Evolutionary conservation across 2,113 vertebrate species (phyloP), one percentile per base, ranked within the genome.

Genomic region (Rhynchopsitta pachyrhyncha): DNA sequence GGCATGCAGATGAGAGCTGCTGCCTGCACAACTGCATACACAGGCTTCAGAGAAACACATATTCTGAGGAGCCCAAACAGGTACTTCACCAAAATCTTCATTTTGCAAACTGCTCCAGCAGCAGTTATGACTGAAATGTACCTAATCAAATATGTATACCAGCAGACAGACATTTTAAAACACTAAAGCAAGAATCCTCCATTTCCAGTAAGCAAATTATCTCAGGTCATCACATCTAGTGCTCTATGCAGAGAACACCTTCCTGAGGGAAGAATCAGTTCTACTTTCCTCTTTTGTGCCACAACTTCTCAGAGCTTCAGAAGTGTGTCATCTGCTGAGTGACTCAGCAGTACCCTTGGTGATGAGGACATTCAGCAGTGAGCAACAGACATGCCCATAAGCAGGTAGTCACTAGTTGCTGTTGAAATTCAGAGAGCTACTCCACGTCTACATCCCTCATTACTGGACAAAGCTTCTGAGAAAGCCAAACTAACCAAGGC

Each of bases 1-100:
- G 59, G 78, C 3, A 5, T 44, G 49, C 0, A 0, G 46, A 14
- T 35, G 42, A 76, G 35, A 90, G 49, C 24, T 2, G 0, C 42
- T 4, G 25, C 42, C 69, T 84, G 44, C 59, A 59, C 47, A 70
- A 9, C 41, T 28, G 28, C 4, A 10, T 37, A 73, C 5, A 7
- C 4, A 15, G 25, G 19, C 44, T 60, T 64, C 76, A 68, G n/a
- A 93, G 41, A 47, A 91, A 60, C 37, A 13, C 0, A 0, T 16
- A 11, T 33, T 63, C 71, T 67, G 41, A 85, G 37, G 11, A 88
- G 71, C 27, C 52, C 35, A 7, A 71, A 60, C 33, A 68, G 33
- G 47, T 33, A 59, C 64, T 47, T 78, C n/a, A 53, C 50, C 28
- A 39, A 82, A 84, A 70, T 29, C 18, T 8, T 37, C 42, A 35